Evolutionary conservation across 2,113 vertebrate species (phyloP), one percentile per base, ranked within the genome.

Genomic region (Paedocypris sp.): DNA sequence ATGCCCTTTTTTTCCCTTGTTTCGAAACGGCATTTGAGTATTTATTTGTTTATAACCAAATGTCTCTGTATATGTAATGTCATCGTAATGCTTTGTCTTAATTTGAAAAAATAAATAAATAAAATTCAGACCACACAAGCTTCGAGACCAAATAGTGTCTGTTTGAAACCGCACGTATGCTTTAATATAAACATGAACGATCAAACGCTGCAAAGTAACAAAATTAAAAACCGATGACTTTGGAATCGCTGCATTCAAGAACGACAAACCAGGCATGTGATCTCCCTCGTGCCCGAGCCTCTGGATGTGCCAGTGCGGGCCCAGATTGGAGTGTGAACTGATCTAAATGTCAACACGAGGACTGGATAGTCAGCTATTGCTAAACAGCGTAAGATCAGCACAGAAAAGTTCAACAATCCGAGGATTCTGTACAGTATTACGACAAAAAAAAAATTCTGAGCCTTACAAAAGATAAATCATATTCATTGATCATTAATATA

Each of bases 141-240:
- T 5, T 31, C 22, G 18, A 58, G 11, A 66, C 19, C 45, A 74
- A 57, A 11, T 31, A 47, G 73, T 5, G 38, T 70, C 67, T 52
- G 36, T 42, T 78, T 85, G 80, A 70, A 84, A 79, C 78, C 73
- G 80, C 72, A 83, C 75, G 71, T 71, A 77, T 32, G 60, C 80
- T 82, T 84, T 83, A 85, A 80, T 84, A 82, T 72, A 83, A 82
- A 86, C 80, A 83, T 80, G 76, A 79, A 73, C 76, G 75, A 70
- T 79, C 69, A 80, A 79, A 76, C 69, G 75, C 66, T 64, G 22
- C 8, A 73, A 79, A 77, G 72, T 73, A 79, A 65, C 72, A 82
- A 80, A 77, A 79, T 67, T 67, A 65, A 79, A 75, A 56, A 66
- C 41, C 59, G 68, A 61, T 73, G 19, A 59, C 64, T 62, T 66